Conservation (phyloP, 2,113 vertebrate species). For the Astatotilapia flaviijosephi region DNA sequence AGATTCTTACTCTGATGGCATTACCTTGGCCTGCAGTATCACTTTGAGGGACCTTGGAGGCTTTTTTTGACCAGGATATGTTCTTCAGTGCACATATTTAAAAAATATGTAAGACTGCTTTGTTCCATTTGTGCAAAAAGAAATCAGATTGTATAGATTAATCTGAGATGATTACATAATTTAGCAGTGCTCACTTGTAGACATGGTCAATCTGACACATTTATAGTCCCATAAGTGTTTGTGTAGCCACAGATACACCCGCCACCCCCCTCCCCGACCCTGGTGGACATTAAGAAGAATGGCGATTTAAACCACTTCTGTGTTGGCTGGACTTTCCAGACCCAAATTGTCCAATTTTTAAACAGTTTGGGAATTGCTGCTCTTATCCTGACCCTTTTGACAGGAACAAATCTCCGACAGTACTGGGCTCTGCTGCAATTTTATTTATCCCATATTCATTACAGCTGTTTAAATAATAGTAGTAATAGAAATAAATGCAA, state of each 20-base stretch:
- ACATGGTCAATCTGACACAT: not conserved
- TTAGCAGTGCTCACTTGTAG: not conserved
- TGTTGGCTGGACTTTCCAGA: too few species aligned
- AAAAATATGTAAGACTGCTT: not conserved
- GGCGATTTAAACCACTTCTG: not conserved
- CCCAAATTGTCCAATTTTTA: not conserved
- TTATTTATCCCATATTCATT: not conserved
- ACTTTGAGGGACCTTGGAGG: not conserved
- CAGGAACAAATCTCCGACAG: not conserved
- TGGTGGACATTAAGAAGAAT: not conserved
- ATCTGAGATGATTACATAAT: not conserved
- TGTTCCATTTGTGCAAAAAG: not conserved
- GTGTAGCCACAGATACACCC: not conserved
- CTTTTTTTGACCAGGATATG: not conserved
- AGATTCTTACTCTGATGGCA: not conserved
- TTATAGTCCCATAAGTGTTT: not conserved
- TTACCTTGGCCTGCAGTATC: not conserved
- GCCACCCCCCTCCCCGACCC: fast-evolving
- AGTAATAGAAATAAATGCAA: not conserved
- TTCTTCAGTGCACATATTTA: not conserved
- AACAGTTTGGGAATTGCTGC: not conserved
- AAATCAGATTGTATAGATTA: not conserved
- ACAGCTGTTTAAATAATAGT: not conserved
- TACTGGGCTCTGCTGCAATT: not conserved
- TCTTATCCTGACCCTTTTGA: not conserved